A percentile compares a stretch with the other conserved stretches of the same genome.
Evolutionary conservation across 2,797 vertebrate species (phyloP).

Genomic region (Tarsius wallacei): DNA sequence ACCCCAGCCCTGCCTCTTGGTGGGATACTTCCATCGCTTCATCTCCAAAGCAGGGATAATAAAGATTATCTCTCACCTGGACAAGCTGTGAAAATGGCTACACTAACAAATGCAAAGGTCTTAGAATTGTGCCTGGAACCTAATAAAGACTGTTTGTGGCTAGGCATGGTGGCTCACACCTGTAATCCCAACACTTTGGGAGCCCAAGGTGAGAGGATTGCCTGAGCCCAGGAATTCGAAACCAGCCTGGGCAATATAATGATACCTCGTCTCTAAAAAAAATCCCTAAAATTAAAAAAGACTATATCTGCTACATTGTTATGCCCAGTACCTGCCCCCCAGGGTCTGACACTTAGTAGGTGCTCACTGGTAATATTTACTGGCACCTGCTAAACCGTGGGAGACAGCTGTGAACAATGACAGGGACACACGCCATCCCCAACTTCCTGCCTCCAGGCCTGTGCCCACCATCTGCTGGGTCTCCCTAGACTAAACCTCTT

Average conservation of each 20-base stretch:
- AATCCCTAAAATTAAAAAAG: not conserved
- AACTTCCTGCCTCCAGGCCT: not conserved
- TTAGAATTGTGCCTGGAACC: not conserved
- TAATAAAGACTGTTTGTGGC: not conserved
- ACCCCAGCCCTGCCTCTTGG: not conserved
- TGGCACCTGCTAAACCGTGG: not conserved
- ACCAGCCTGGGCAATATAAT: not conserved
- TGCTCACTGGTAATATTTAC: not conserved
- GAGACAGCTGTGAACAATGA: too few species aligned
- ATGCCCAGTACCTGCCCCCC: not conserved
- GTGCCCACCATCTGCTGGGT: not conserved
- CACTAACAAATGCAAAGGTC: not conserved
- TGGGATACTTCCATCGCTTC: not conserved
- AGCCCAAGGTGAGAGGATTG: not conserved
- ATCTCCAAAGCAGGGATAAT: not conserved
- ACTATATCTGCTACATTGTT: not conserved
- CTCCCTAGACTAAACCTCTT: not conserved
- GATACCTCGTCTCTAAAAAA: not conserved
- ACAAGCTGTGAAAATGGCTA: not conserved
- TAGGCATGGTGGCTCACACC: not conserved
- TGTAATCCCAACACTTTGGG: not conserved
- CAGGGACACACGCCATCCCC: not conserved
- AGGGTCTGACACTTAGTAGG: not conserved
- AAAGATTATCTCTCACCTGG: not conserved
- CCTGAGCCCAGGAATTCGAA: not conserved